These are phyloP conservation scores for Ridgeia piscesae DNA, from an alignment of 1,140 invertebrate species.

Conservation along the genomic window DNA sequence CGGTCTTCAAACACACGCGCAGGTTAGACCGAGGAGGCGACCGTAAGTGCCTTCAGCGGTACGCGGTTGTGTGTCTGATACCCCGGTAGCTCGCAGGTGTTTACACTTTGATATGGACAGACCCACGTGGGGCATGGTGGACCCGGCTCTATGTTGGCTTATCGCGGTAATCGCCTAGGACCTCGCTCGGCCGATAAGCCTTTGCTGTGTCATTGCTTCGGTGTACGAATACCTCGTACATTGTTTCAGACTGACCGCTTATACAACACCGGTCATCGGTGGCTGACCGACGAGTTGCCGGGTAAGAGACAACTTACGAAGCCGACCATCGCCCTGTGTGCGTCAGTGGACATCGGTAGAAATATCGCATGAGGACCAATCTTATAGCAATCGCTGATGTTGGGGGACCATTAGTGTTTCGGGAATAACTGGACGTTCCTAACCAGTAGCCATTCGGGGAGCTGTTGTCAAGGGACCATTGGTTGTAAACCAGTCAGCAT, in stretches of 20 bases:
- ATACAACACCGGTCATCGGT: background rate
- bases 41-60: background rate
- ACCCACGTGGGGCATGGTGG: background rate
- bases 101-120: background rate
- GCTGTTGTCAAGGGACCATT: background rate
- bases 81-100: background rate
- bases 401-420: background rate
- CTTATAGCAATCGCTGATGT: background rate
- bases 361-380: background rate
- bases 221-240: background rate
- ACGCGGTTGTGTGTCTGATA: background rate
- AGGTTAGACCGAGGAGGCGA: background rate
- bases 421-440: background rate
- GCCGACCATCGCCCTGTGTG: background rate
- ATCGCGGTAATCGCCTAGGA: background rate
- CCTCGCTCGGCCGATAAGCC: background rate
- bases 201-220: background rate
- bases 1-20: background rate
- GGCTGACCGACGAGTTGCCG: background rate
- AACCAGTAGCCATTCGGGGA: background rate
- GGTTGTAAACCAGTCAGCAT: background rate
- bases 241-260: background rate
- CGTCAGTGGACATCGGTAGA: background rate
- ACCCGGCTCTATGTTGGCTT: background rate
- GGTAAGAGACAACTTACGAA: background rate